Evolutionary conservation across 2,113 vertebrate genomes (phyloP), one percentile per base, ranked within the genome.

Genomic region (Pleuronectes platessa): DNA sequence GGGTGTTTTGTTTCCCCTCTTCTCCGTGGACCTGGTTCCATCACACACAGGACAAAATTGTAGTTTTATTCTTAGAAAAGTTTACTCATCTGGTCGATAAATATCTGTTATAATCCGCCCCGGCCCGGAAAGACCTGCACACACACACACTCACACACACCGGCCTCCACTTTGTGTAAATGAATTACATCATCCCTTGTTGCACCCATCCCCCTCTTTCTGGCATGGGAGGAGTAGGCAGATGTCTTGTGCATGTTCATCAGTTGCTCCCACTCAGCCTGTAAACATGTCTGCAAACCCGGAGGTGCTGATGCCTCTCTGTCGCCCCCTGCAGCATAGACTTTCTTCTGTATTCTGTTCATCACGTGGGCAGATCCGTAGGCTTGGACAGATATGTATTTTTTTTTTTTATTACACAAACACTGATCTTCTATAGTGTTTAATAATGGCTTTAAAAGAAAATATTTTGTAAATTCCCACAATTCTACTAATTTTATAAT

Each of bases 101-200:
- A 42, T 42, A 42, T 42, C 40, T 42, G 40, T 42, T 42, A 2
- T 4, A 42, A 12, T 3, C 10, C 40, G 11, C 2, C 40, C 2
- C 15, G 45, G 15, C 13, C 61, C 37, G 15, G 21, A 31, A 31
- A 6, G 31, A 31, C 5, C 6, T 31, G 31, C 47, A 51, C 67
- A 27, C 58, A 62, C 60, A 20, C 58, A 56, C 72, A 24, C 24
- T 59, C 14, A 61, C 45, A 76, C 27, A 27, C 27, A 5, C 27
- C 5, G 27, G 4, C 31, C 63, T 71, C 71, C 80, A 78, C 86
- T 81, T 67, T 56, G 66, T 82, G 74, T 80, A 85, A 90, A 90
- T 65, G 61, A 86, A 92, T 93, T 61, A 90, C 89, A 90, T 92
- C 88, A 92, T 86, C 79, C 63, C 24, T 68, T 77, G 60, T 66